Evolutionary conservation across 2,888 invertebrate genomes (phyloP), one percentile per base, ranked within the genome.

Genomic region (Buathra laborator): DNA sequence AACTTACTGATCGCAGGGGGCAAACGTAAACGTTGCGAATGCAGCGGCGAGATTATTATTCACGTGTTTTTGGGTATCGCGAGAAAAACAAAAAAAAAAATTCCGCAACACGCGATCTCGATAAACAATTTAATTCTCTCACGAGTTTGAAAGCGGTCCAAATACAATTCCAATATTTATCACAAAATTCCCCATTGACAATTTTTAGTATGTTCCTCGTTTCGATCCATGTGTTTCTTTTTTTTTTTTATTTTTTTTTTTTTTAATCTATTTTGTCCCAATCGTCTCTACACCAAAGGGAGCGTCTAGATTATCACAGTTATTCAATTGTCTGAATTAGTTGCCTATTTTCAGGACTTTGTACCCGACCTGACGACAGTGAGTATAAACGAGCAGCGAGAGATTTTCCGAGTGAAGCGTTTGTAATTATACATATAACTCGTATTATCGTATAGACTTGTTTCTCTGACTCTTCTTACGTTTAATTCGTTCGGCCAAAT

Each of bases 331-430:
- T 93, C 91, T 93, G 93, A 93, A 92, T 71, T 92, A 92, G 91
- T 92, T 94, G 93, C 91, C 91, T 94, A 87, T 94, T 94, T 94
- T 94, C 94, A 94, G 94, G 94, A 94, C 92, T 93, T 94, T 94
- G 94, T 94, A 91, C 94, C 94, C 91, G 94, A 94, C 91, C 93
- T 94, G 91, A 91, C 93, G 91, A 94, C 94, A 94, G 94, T 94
- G 94, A 94, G 94, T 94, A 94, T 87, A 84, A 84, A 87, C 77
- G 87, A 89, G 88, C 88, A 91, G 89, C 90, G 89, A 92, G 89
- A 91, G 89, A 91, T 91, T 93, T 84, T 90, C 91, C 91, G 93
- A 93, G 93, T 93, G 93, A 92, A 92, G 92, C 91, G 91, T 92
- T 93, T 93, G 92, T 90, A 90, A 66, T 91, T 91, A 79, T 85